Evolutionary conservation across 2,113 vertebrate genomes (phyloP).

Genomic region (Arvicanthis niloticus): DNA sequence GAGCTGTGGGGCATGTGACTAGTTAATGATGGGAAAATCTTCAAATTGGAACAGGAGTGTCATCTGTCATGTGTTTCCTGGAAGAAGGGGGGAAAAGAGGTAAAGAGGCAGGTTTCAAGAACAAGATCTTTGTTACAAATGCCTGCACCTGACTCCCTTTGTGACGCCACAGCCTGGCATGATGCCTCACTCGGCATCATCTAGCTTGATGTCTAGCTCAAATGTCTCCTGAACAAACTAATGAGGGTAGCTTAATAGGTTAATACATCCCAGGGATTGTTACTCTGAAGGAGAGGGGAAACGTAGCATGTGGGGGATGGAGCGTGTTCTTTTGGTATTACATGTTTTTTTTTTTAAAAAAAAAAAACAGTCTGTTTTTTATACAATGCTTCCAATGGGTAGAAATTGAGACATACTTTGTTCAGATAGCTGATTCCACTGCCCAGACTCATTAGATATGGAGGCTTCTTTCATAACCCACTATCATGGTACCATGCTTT

Average conservation of each 20-base stretch:
- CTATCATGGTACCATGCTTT: background rate
- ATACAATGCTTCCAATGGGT: background rate
- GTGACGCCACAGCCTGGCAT: background rate
- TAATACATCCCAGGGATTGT: background rate
- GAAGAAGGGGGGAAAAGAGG: background rate
- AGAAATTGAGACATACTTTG: background rate
- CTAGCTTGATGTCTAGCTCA: background rate
- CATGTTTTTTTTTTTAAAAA: background rate
- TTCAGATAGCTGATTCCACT: background rate
- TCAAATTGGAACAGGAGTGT: background rate
- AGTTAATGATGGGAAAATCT: background rate
- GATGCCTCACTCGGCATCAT: background rate
- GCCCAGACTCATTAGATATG: background rate
- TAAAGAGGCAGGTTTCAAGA: background rate
- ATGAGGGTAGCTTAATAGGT: background rate
- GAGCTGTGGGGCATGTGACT: background rate
- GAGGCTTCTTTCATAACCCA: background rate
- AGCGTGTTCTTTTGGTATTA: background rate
- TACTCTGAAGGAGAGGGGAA: background rate
- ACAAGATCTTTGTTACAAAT: conserved; percentile 15
- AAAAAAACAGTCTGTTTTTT: background rate
- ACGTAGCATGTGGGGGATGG: background rate
- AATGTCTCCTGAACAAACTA: background rate
- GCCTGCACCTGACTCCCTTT: background rate
- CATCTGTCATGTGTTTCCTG: conserved; percentile 15